Evolutionary conservation across 2,888 invertebrate genomes (phyloP), one percentile per base, ranked within the genome.

Genomic region (Tholera decimalis): DNA sequence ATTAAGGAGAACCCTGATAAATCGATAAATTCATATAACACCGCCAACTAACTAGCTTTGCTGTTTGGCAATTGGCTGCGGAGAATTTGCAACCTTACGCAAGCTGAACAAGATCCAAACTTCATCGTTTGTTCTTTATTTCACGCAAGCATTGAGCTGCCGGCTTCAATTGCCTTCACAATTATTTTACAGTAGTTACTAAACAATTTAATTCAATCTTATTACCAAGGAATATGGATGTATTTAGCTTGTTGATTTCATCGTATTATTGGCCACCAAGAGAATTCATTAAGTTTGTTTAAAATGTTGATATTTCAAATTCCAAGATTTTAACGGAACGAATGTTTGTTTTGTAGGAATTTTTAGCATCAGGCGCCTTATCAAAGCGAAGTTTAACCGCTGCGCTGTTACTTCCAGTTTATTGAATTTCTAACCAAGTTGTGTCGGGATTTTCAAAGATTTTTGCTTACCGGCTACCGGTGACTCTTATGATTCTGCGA

Each of bases 1-100:
- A 91, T 91, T 87, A 87, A 89, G 83, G 76, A 77, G 72, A 79
- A 73, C 77, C 74, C 79, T 88, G 85, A 86, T 88, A 89, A 88
- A 84, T 84, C 83, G 80, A 82, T 84, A 85, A 88, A 85, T 85
- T 86, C 73, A 59, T 74, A 59, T 71, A 76, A 77, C 67, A 62
- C 66, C 41, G 65, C 67, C 64, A 71, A 75, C 65, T 54, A 59
- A n/a, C n/a, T n/a, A 51, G 1, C 43, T n/a, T n/a, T 57, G 9
- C 51, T 15, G 2, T 35, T 43, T 18, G 0, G 1, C 15, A 68
- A 75, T 35, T 20, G 1, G 3, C 28, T 15, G 0, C 0, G 30
- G 0, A 24, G 11, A 0, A 67, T 44, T 18, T 1, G 1, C 24
- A 72, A 70, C 58, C 63, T 60, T 73, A 49, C 46, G 13, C 0